Conservation (phyloP, 2,888 invertebrate species). For the Drosophila pullipes region DNA sequence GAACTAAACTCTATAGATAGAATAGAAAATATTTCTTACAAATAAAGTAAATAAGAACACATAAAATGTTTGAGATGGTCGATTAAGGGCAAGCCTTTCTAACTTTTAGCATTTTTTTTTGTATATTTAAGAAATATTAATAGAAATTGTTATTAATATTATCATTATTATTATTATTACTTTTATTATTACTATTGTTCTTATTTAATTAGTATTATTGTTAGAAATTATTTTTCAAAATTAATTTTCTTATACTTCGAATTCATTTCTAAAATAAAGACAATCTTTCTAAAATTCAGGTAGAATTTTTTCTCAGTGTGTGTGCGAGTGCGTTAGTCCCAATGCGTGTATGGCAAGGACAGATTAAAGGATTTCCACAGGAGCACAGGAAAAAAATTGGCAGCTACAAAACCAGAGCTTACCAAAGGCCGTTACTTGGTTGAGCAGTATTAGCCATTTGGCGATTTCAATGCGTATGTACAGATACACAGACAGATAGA, state of each 20-base stretch:
- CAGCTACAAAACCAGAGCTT: constrained; percentile 37
- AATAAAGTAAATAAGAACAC: background rate
- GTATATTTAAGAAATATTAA: background rate
- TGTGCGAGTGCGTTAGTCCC: constrained; percentile 11
- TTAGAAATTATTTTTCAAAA: background rate
- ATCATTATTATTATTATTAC: too few species aligned
- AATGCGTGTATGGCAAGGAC: constrained; percentile 58
- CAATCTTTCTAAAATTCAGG: background rate
- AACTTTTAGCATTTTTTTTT: background rate
- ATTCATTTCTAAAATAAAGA: background rate
- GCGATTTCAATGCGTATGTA: constrained; percentile 48
- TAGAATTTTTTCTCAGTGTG: background rate
- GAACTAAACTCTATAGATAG: background rate
- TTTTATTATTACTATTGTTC: too few species aligned
- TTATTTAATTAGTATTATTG: background rate
- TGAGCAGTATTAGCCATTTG: constrained; percentile 41
- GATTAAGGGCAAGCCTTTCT: background rate
- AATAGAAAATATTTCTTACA: background rate
- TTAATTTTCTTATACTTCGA: background rate
- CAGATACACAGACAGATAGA: constrained; percentile 32
- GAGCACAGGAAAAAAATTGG: constrained; percentile 14
- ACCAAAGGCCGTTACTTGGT: constrained; percentile 26
- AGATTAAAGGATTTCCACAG: constrained; percentile 75
- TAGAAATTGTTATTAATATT: background rate
- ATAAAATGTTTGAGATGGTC: background rate